Base-by-base conservation (phyloP, 2,797 vertebrate species). In the Scomberomorus guttatus region DNA sequence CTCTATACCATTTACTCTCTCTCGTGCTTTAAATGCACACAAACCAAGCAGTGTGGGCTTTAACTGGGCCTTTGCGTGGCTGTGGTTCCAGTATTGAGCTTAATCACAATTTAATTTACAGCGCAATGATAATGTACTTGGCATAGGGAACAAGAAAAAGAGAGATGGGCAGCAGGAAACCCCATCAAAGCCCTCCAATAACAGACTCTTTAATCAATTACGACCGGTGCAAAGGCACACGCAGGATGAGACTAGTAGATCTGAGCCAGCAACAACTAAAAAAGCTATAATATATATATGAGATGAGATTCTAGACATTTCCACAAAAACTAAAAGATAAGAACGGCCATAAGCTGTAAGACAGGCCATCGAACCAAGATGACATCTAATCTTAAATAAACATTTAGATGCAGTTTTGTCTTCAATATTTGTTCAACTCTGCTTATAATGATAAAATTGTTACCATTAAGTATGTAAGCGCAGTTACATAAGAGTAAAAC, bases 51-150 rank as follows among this genome's bases (percentile, higher is more conserved):
- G 87, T 64, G 78, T 80, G 80, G 74, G 81, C 81, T 92, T 83
- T 77, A 81, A 88, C 83, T 51, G 82, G 79, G 63, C 60, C 52
- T 76, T 63, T 65, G 69, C 34, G 10, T 60, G 82, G 54, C 54
- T 76, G 54, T 70, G 63, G 81, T 84, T 90, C 89, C 87, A 86
- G 87, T 79, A 86, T 79, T 66, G 80, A 86, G 88, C 84, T 90
- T 94, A 94, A 95, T 94, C 92, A 92, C 91, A 86, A 89, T 94
- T 90, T 94, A 90, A 95, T 95, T 95, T 94, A 95, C 93, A 93
- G 86, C 83, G 88, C 63, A 73, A 79, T 61, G 73, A 92, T 92
- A 93, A 94, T 94, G 90, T 88, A 77, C 84, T 95, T 95, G 94
- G 93, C 92, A 84, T 25, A 81, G 67, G 62, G 72, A 87, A 80